These are phyloP conservation scores for Rhizomys pruinosus DNA, from an alignment of 2,113 vertebrate genomes.

Conservation along the genomic window DNA sequence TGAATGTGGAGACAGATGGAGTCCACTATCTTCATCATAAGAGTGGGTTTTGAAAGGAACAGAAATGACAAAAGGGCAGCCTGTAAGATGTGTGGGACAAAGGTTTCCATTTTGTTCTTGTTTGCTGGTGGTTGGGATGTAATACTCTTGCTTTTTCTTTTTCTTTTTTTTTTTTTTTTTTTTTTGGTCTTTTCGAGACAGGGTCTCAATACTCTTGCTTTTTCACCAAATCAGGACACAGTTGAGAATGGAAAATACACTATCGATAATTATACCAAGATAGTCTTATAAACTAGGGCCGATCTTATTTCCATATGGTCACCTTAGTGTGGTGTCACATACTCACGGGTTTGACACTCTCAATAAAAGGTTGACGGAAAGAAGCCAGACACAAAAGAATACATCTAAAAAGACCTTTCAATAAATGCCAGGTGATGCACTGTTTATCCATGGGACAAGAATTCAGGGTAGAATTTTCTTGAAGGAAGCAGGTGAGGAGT, in stretches of 20 bases:
- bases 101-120: background rate
- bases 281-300: background rate
- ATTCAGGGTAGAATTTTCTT: background rate
- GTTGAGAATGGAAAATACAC: background rate
- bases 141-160: background rate
- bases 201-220: background rate
- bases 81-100: background rate
- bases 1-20: background rate
- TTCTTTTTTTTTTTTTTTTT: no score
- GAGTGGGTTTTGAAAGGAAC: background rate
- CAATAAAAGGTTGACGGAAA: background rate
- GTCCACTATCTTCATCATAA: background rate
- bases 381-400: background rate
- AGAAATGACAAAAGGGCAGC: background rate
- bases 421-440: background rate
- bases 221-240: conserved; percentile 1
- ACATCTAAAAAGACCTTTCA: background rate
- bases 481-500: background rate
- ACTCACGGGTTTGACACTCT: background rate
- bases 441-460: background rate
- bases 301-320: background rate
- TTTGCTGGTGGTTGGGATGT: background rate
- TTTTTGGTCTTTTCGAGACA: no score
- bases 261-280: background rate
- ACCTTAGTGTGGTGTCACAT: background rate